Conservation (phyloP, 2,797 vertebrate genomes). For the Smutsia temminckii region DNA sequence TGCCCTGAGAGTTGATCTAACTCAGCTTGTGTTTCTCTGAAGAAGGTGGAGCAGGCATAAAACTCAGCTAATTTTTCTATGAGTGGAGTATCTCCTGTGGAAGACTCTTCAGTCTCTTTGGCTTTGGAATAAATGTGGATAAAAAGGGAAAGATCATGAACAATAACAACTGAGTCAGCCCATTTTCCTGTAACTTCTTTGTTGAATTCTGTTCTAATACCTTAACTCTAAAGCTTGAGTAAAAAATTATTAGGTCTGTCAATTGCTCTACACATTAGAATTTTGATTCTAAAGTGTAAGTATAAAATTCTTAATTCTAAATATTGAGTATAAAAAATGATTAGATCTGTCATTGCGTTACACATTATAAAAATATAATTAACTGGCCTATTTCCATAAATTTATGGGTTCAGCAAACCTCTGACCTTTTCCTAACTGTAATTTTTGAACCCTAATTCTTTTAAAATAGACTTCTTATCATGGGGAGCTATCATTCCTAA, state of each 20-base stretch:
- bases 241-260: not conserved
- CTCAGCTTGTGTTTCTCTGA: slow-evolving; percentile 84
- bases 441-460: slow-evolving; percentile 13
- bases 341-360: not conserved
- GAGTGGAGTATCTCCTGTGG: slow-evolving; percentile 79
- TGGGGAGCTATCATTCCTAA: not conserved
- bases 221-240: not conserved
- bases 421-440: not conserved
- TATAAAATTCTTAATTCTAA: not conserved
- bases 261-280: not conserved
- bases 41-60: slow-evolving; percentile 87
- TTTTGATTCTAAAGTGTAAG: no score
- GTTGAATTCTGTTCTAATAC: not conserved
- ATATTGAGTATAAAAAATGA: not conserved
- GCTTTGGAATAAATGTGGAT: slow-evolving; percentile 69
- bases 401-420: not conserved
- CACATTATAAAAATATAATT: not conserved
- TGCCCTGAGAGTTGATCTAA: slow-evolving; percentile 85
- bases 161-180: not conserved
- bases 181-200: not conserved
- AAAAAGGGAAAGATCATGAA: slow-evolving; percentile 12
- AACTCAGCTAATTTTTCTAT: slow-evolving; percentile 88
- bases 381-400: not conserved
- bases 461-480: slow-evolving; percentile 1
- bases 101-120: not conserved